These are phyloP conservation scores for Platycheirus rosarum DNA, from an alignment of 2,888 invertebrate species.

Conservation along the genomic window DNA sequence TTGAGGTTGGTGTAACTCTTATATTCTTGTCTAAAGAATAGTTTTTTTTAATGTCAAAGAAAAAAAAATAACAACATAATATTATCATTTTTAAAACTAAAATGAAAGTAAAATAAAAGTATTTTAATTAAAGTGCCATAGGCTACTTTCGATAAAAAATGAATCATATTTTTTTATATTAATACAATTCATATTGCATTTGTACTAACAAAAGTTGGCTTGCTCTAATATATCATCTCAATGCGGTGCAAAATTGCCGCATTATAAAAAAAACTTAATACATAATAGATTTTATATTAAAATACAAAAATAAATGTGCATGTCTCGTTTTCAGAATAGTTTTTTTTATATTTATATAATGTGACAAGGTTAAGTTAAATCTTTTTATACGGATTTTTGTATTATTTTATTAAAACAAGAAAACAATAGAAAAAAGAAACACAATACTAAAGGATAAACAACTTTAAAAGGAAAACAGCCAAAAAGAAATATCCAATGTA, in stretches of 20 bases:
- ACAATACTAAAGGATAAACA: slow-evolving; percentile 22
- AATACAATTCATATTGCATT: slow-evolving; percentile 72
- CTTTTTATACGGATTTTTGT: slow-evolving; percentile 67
- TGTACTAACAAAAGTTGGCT: slow-evolving; percentile 66
- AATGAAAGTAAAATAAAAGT: slow-evolving; percentile 45
- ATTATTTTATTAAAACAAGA: slow-evolving; percentile 40
- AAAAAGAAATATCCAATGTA: slow-evolving; percentile 65
- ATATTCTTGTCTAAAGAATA: slow-evolving; percentile 44
- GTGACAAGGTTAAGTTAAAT: slow-evolving; percentile 68
- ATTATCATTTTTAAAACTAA: slow-evolving; percentile 51
- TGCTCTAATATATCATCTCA: slow-evolving; percentile 53
- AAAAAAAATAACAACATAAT: slow-evolving; percentile 50
- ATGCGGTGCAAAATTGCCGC: slow-evolving; percentile 54
- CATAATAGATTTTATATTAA: slow-evolving; percentile 69
- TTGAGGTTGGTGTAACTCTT: slow-evolving; percentile 51
- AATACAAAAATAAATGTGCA: slow-evolving; percentile 64
- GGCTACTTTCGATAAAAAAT: slow-evolving; percentile 69
- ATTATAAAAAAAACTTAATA: slow-evolving; percentile 59
- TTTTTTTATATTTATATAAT: slow-evolving; percentile 35
- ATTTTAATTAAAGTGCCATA: slow-evolving; percentile 71
- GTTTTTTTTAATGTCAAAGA: slow-evolving; percentile 21
- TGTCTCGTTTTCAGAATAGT: slow-evolving; percentile 54
- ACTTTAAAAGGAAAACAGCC: slow-evolving; percentile 36
- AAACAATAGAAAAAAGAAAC: slow-evolving; percentile 41
- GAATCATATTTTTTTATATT: slow-evolving; percentile 72